A percentile compares a stretch with the other conserved stretches of the same genome.
phyloP scores from a whole-genome alignment of 2,113 vertebrate species.

The Pelusios castaneus region DNA sequence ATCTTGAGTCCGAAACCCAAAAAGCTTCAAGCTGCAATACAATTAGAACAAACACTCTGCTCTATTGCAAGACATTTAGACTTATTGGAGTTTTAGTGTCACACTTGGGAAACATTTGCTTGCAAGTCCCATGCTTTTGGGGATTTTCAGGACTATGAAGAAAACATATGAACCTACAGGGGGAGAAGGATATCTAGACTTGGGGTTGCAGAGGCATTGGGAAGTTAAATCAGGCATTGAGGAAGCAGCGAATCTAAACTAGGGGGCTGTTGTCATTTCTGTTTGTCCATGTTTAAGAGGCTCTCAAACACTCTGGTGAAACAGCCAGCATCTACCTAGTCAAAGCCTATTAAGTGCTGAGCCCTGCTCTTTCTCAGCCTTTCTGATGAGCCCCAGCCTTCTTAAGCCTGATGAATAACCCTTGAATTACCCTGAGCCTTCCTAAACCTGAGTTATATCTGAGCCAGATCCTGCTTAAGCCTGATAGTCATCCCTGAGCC shows the following conservation, averaged over 20 bases:
- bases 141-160: neutral
- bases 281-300: neutral
- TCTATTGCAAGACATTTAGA: slow-evolving; percentile 5
- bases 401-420: too few species aligned
- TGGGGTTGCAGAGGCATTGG: slow-evolving; percentile 29
- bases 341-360: neutral
- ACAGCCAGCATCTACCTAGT: too few species aligned
- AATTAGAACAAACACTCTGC: neutral
- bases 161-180: neutral
- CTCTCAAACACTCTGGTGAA: too few species aligned
- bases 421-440: too few species aligned
- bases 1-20: neutral
- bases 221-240: slow-evolving; percentile 39
- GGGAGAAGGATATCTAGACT: neutral
- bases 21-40: neutral
- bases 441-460: too few species aligned
- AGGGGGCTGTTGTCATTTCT: neutral
- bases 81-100: neutral
- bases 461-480: too few species aligned
- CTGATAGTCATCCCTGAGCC: too few species aligned
- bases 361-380: neutral
- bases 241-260: slow-evolving; percentile 5
- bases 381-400: too few species aligned
- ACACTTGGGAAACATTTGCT: slow-evolving; percentile 20
- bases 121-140: neutral